These are phyloP conservation scores for Mylabris sibirica DNA, from an alignment of 2,888 invertebrate genomes.

Conservation along the genomic window DNA sequence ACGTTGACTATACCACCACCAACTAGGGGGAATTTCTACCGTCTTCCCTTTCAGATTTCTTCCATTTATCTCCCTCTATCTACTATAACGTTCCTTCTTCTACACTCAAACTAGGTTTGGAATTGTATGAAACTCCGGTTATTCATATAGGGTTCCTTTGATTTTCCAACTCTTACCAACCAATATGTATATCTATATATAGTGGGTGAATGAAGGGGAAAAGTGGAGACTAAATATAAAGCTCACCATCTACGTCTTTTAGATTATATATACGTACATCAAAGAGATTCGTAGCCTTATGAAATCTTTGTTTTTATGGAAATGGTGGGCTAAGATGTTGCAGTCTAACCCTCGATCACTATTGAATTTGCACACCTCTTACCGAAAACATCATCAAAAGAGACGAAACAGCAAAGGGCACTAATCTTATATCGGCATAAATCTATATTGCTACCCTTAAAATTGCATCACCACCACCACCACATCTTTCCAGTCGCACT, in stretches of 20 bases:
- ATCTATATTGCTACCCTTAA: too few relatives aligned
- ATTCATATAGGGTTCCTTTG: slow-evolving; percentile 52
- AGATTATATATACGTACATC: slow-evolving; percentile 50
- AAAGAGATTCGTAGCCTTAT: slow-evolving; percentile 50
- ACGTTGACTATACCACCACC: slow-evolving; percentile 41
- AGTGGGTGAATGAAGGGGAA: slow-evolving; percentile 37
- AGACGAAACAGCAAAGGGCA: slow-evolving; percentile 5
- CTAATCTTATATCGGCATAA: background rate
- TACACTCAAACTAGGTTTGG: slow-evolving; percentile 39
- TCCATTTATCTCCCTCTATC: slow-evolving; percentile 2
- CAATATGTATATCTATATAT: slow-evolving; percentile 51
- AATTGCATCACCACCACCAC: too few relatives aligned
- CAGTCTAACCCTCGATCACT: slow-evolving; percentile 39
- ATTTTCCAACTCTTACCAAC: slow-evolving; percentile 52
- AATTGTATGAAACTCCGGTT: slow-evolving; percentile 47
- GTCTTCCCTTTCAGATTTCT: slow-evolving; percentile 32
- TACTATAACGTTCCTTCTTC: background rate
- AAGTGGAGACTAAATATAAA: slow-evolving; percentile 37
- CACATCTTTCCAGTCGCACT: too few relatives aligned
- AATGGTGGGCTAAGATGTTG: slow-evolving; percentile 36
- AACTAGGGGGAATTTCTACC: slow-evolving; percentile 27
- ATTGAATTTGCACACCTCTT: slow-evolving; percentile 41
- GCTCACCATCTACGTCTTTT: slow-evolving; percentile 32
- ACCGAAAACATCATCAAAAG: slow-evolving; percentile 20
- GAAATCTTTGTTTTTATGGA: slow-evolving; percentile 55